Evolutionary conservation across 1,140 invertebrate species (phyloP).

Genomic region (Chelonus insularis): DNA sequence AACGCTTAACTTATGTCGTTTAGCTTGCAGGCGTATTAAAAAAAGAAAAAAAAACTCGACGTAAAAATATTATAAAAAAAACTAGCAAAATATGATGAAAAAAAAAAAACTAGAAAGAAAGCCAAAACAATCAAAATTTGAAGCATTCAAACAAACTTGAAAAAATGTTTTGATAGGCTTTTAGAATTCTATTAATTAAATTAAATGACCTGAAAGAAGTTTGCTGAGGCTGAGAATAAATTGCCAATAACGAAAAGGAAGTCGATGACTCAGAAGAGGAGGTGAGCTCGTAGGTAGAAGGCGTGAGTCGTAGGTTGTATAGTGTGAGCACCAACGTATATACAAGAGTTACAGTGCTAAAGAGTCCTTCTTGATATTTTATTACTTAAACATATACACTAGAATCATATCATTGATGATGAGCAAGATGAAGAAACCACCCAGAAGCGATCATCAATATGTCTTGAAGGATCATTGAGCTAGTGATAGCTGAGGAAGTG

Average conservation of each 20-base stretch:
- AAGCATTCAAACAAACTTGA: background rate
- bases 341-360: background rate
- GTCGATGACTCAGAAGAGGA: constrained; percentile 25
- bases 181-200: background rate
- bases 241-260: constrained; percentile 19
- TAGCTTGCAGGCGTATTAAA: background rate
- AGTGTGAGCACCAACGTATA: background rate
- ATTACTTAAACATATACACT: too few relatives aligned
- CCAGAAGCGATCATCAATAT: too few relatives aligned
- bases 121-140: background rate
- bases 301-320: background rate
- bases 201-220: background rate
- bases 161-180: too few relatives aligned
- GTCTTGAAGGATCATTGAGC: too few relatives aligned
- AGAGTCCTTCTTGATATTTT: background rate
- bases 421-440: too few relatives aligned
- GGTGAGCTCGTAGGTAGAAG: constrained; percentile 15
- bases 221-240: background rate
- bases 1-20: constrained; percentile 16
- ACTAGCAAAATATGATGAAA: background rate
- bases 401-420: too few relatives aligned
- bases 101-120: background rate
- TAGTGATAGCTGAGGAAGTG: background rate
- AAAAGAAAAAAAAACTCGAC: background rate
- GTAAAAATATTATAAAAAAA: background rate